Conservation (phyloP, 2,888 invertebrate genomes). For the Amphiduros pacificus region DNA sequence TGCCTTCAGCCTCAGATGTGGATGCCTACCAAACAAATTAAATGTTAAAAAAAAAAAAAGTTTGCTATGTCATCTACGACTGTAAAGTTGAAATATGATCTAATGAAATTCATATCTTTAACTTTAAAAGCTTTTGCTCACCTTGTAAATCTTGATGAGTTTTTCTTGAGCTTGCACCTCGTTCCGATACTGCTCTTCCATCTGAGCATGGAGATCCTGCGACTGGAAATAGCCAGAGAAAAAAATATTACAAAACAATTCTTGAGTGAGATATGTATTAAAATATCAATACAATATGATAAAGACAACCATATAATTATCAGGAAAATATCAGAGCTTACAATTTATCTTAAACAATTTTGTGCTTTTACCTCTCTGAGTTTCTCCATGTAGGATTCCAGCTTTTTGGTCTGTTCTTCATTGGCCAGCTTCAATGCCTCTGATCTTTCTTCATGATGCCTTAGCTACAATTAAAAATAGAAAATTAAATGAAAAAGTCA, state of each 20-base stretch:
- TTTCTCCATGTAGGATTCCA: conserved; percentile 72
- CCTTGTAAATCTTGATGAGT: conserved; percentile 81
- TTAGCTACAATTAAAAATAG: conserved; percentile 60
- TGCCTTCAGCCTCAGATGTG: conserved; percentile 76
- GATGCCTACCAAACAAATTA: conserved; percentile 54
- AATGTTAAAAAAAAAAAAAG: no score
- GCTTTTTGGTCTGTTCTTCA: conserved; percentile 69
- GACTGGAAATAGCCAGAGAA: conserved; percentile 58
- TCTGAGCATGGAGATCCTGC: conserved; percentile 70
- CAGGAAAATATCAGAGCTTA: no score
- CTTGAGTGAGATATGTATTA: background rate
- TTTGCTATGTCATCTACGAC: no score
- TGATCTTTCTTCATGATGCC: conserved; percentile 72
- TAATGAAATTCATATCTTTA: background rate
- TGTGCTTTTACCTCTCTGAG: conserved; percentile 66
- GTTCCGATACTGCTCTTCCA: conserved; percentile 75
- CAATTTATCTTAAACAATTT: no score
- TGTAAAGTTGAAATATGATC: background rate
- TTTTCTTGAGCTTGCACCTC: conserved; percentile 85
- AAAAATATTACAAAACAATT: background rate
- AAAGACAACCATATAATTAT: no score
- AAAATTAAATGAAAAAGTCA: background rate
- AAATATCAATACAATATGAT: no score
- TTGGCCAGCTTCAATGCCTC: conserved; percentile 72
- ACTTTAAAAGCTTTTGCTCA: conserved; percentile 16